Evolutionary conservation across 2,888 invertebrate species (phyloP).

Genomic region (Lapara coniferarum): DNA sequence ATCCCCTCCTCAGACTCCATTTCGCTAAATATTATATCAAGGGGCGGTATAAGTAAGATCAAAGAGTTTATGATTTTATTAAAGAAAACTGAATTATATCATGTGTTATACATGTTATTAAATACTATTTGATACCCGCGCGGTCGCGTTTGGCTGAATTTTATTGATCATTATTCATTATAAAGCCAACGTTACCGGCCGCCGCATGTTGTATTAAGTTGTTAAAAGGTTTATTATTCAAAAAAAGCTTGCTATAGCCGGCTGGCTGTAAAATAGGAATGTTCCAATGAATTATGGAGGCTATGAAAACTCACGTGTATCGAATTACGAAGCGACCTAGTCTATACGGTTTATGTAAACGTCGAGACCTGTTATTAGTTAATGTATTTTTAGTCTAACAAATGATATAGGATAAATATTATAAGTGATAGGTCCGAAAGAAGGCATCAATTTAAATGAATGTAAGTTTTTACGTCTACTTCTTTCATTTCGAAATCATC

Average conservation of each 20-base stretch:
- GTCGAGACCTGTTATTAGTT: neutral
- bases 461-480: no score
- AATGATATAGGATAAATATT: neutral
- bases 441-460: no score
- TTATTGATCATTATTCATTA: constrained; percentile 78
- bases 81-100: constrained; percentile 55
- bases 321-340: constrained; percentile 11
- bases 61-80: constrained; percentile 64
- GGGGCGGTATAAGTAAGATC: constrained; percentile 67
- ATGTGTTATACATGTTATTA: constrained; percentile 50
- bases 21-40: constrained; percentile 77
- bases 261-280: constrained; percentile 17
- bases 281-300: constrained; percentile 23
- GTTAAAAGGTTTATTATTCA: constrained; percentile 63
- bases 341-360: constrained; percentile 5
- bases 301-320: constrained; percentile 17
- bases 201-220: constrained; percentile 66
- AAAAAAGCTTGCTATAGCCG: constrained; percentile 43
- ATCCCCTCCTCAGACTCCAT: constrained; percentile 68
- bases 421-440: neutral
- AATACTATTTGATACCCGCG: constrained; percentile 50
- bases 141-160: constrained; percentile 62
- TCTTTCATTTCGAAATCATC: no score
- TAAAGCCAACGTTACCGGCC: constrained; percentile 63
- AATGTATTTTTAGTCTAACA: neutral